A percentile compares a stretch with the other conserved stretches of the same genome.
Evolutionary conservation across 1,140 invertebrate species (phyloP).

Genomic region (Pseudomyrmex gracilis): DNA sequence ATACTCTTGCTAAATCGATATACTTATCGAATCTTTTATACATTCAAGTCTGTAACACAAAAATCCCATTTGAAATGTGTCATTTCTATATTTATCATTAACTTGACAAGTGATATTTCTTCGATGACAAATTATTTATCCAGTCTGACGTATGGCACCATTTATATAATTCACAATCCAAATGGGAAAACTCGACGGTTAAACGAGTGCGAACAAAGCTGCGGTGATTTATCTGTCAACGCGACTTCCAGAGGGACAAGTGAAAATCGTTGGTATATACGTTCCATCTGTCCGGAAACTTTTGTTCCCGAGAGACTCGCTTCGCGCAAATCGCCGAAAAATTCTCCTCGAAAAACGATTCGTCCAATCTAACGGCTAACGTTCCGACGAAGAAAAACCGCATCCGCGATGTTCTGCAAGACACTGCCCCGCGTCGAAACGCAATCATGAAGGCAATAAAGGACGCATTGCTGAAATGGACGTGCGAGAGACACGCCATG

Average conservation of each 20-base stretch:
- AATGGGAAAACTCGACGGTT: background rate
- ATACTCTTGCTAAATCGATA: too few species aligned
- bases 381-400: background rate
- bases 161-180: background rate
- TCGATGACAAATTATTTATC: background rate
- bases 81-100: background rate
- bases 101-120: background rate
- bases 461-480: conserved; percentile 76
- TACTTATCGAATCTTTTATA: too few species aligned
- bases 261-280: conserved; percentile 19
- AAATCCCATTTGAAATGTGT: background rate
- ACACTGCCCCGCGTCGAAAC: background rate
- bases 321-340: conserved; percentile 6
- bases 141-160: background rate
- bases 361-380: background rate
- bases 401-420: background rate
- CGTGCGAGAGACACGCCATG: conserved; percentile 76
- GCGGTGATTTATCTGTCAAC: conserved; percentile 25
- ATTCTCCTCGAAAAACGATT: background rate
- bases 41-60: background rate
- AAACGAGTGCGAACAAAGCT: background rate
- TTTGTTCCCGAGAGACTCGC: conserved; percentile 10
- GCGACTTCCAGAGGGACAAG: conserved; percentile 17
- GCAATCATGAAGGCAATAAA: conserved; percentile 55
- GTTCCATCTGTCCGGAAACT: conserved; percentile 6